phyloP scores from a whole-genome alignment of 2,113 vertebrate species.

The Sylvia atricapilla region DNA sequence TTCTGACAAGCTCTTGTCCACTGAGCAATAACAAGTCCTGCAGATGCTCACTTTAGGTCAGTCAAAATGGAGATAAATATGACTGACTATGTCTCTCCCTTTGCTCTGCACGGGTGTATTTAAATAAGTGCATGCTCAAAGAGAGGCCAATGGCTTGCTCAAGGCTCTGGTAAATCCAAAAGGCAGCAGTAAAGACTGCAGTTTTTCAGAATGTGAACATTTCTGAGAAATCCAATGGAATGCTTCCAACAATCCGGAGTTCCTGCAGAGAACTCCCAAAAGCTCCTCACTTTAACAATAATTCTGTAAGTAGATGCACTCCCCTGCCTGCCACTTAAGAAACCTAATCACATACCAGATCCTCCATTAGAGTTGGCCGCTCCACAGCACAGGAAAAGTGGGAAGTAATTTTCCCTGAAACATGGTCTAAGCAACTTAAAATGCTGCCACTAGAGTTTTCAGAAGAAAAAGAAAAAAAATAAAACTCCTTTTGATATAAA shows the following conservation, averaged over 20 bases:
- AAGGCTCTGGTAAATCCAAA: slow-evolving; percentile 8
- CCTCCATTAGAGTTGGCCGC: neutral
- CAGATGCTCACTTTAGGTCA: neutral
- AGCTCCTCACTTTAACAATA: slow-evolving; percentile 37
- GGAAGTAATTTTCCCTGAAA: slow-evolving; percentile 25
- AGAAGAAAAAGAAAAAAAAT: slow-evolving; percentile 12
- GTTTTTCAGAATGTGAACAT: neutral
- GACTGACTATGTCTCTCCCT: neutral
- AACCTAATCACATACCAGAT: slow-evolving; percentile 39
- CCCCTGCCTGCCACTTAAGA: slow-evolving; percentile 11
- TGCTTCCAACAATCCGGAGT: slow-evolving; percentile 2
- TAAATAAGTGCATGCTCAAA: neutral
- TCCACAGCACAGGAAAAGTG: slow-evolving; percentile 18
- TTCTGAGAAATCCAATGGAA: slow-evolving; percentile 32
- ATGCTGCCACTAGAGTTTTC: slow-evolving; percentile 1
- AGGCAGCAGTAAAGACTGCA: neutral
- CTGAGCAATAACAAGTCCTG: neutral
- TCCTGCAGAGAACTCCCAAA: slow-evolving; percentile 34
- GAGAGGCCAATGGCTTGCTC: neutral
- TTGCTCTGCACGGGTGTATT: neutral
- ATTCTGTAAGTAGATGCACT: neutral
- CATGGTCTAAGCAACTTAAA: slow-evolving; percentile 23
- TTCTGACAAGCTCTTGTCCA: slow-evolving; percentile 1
- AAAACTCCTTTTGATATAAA: slow-evolving; percentile 13
- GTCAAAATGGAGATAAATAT: neutral